These are phyloP conservation scores for Crotalus viridis DNA, from an alignment of 2,113 vertebrate genomes.

Conservation along the genomic window DNA sequence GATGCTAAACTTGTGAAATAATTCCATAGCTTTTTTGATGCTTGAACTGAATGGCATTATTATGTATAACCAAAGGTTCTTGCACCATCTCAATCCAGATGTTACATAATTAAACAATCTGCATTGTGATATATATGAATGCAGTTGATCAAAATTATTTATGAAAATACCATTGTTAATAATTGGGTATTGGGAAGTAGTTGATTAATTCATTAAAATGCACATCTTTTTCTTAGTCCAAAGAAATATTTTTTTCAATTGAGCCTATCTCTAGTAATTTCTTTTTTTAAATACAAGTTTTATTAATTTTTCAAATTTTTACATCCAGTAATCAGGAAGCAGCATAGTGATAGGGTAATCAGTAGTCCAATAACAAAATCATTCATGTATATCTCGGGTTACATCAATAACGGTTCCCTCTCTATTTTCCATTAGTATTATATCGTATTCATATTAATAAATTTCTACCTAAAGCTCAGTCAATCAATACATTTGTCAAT, in stretches of 20 bases:
- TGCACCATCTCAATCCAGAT: not conserved
- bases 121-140: not conserved
- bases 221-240: not conserved
- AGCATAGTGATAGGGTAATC: no score
- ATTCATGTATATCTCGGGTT: no score
- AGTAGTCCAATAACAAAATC: no score
- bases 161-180: not conserved
- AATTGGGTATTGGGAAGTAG: not conserved
- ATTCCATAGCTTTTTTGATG: slow-evolving; percentile 42
- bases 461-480: no score
- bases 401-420: no score
- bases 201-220: not conserved
- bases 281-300: no score
- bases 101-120: not conserved
- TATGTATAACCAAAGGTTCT: not conserved
- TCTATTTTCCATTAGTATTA: no score
- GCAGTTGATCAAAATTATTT: not conserved
- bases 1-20: slow-evolving; percentile 48
- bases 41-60: not conserved
- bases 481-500: no score
- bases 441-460: no score
- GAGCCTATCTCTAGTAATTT: not conserved
- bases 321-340: no score
- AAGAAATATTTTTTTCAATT: not conserved
- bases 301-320: no score